phyloP scores from a whole-genome alignment of 2,888 invertebrate species.

The Melipona beecheii region DNA sequence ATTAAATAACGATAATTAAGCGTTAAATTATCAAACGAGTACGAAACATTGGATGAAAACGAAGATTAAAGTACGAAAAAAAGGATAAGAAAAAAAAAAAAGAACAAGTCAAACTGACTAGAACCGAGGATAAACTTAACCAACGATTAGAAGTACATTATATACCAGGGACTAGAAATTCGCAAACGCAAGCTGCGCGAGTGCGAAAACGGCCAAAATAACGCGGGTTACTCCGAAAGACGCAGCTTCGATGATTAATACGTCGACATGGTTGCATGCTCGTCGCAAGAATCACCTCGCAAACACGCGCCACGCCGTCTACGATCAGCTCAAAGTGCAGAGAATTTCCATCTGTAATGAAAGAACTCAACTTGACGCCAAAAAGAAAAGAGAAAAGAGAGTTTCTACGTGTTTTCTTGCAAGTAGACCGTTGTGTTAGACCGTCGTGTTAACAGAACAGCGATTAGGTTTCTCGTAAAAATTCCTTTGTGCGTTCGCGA shows the following conservation, averaged over 20 bases:
- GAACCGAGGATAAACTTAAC: constrained; percentile 49
- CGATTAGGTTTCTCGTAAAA: constrained; percentile 24
- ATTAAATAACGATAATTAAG: constrained; percentile 38
- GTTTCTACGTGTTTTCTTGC: neutral
- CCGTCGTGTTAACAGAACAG: constrained; percentile 26
- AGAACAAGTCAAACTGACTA: constrained; percentile 57
- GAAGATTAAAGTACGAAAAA: neutral
- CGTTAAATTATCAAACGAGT: constrained; percentile 10
- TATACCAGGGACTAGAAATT: constrained; percentile 71
- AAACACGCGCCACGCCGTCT: constrained; percentile 18
- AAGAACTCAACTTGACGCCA: constrained; percentile 1
- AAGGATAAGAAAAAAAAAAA: constrained; percentile 47
- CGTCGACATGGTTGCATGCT: constrained; percentile 10
- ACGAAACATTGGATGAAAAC: constrained; percentile 3
- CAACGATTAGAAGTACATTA: constrained; percentile 68
- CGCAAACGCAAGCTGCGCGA: constrained; percentile 12
- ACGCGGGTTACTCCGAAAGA: constrained; percentile 36
- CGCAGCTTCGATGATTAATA: constrained; percentile 19
- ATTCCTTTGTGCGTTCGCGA: constrained; percentile 46
- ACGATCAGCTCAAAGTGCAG: constrained; percentile 11
- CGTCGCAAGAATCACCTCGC: neutral
- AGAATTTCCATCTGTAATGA: neutral
- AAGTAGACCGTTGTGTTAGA: constrained; percentile 23
- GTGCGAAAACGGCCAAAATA: constrained; percentile 17
- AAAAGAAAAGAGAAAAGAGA: neutral